Evolutionary conservation across 2,888 invertebrate species (phyloP), one percentile per base, ranked within the genome.

Genomic region (Ferdinandea cuprea): DNA sequence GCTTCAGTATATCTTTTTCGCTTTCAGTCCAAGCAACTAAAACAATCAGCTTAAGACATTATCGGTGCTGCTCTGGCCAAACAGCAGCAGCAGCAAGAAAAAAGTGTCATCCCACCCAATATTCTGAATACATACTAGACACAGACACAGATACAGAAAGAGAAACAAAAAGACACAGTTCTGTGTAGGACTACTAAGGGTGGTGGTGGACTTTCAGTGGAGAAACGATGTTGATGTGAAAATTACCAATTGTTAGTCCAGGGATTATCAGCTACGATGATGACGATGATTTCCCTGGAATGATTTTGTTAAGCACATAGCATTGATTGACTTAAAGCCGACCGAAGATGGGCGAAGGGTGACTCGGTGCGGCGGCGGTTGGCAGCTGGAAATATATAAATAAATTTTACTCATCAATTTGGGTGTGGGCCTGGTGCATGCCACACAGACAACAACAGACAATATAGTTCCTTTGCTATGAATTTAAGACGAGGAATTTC

Each of bases 41-140:
- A 66, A 72, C 77, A 77, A 71, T 81, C 72, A 77, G 77, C 81
- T 77, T 61, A 68, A 72, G 56, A 42, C 72, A 77, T 83, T 72
- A 77, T 66, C 72, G 17, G 30, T 15, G 13, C n/a, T n/a, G n/a
- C n/a, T n/a, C n/a, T n/a, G n/a, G n/a, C n/a, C n/a, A n/a, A n/a
- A n/a, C n/a, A n/a, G n/a, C n/a, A n/a, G n/a, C n/a, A n/a, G n/a
- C n/a, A n/a, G n/a, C n/a, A n/a, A n/a, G n/a, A n/a, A 63, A 54
- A 69, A 56, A 42, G 44, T 15, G 59, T 44, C 56, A 25, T 65
- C 46, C 19, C 42, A 8, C 19, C 28, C 35, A 46, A 54, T 44
- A 35, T 35, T 2, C 5, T 25, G 2, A 2, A 25, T 25, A n/a
- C n/a, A n/a, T n/a, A n/a, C n/a, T 52, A 13, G 19, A 8, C 28